phyloP scores from a whole-genome alignment of 2,888 invertebrate genomes.

The Chirona hameri region DNA sequence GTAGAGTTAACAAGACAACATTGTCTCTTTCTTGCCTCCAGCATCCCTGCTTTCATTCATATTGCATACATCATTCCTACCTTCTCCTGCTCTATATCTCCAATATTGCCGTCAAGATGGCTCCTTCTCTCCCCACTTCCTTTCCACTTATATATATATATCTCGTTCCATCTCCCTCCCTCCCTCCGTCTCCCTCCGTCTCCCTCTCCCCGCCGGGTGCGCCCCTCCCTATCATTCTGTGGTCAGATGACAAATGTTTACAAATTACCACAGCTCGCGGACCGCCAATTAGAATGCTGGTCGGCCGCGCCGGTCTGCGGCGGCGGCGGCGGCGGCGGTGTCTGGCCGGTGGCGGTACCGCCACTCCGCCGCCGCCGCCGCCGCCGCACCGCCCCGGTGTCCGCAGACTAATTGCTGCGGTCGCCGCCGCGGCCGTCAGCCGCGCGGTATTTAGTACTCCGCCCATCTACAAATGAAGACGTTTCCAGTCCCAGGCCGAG shows the following conservation, averaged over 20 bases:
- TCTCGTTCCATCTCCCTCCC: not conserved
- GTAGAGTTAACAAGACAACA: too few relatives aligned
- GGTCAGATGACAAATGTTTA: conserved; percentile 11
- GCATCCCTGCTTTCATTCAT: too few relatives aligned
- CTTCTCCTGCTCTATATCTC: too few relatives aligned
- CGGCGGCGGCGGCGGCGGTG: not conserved
- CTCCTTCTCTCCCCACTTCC: not conserved
- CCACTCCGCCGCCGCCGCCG: not conserved
- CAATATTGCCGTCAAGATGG: too few relatives aligned
- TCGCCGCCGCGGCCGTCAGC: too few relatives aligned
- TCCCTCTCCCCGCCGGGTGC: conserved; percentile 29
- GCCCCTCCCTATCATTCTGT: not conserved
- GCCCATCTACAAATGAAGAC: too few relatives aligned
- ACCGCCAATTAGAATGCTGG: not conserved
- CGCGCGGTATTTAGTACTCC: too few relatives aligned
- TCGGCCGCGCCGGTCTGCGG: not conserved
- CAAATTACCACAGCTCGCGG: not conserved
- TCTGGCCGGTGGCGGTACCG: not conserved
- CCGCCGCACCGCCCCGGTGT: not conserved
- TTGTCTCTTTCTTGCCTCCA: too few relatives aligned
- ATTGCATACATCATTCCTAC: too few relatives aligned
- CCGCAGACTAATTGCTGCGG: not conserved
- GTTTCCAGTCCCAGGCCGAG: too few relatives aligned
- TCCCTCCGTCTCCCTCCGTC: not conserved
- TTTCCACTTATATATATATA: too few relatives aligned